These are phyloP conservation scores for Leptinotarsa haldemani DNA, from an alignment of 2,888 invertebrate species.

Conservation along the genomic window DNA sequence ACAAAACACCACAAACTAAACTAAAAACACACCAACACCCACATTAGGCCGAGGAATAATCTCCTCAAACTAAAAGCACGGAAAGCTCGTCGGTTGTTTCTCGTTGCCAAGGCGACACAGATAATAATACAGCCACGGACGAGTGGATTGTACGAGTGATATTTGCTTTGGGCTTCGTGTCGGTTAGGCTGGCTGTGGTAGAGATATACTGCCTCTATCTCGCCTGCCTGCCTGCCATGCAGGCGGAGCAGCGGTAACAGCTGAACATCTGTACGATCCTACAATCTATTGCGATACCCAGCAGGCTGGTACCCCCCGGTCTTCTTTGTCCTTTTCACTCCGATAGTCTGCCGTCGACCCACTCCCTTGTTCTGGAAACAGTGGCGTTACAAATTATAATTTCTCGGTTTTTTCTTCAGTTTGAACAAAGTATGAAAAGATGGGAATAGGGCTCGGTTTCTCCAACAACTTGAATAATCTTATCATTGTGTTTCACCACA, in stretches of 20 bases:
- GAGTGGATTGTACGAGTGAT: conserved; percentile 34
- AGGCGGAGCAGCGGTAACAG: conserved; percentile 49
- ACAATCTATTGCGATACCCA: conserved; percentile 52
- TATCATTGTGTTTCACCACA: too few relatives aligned
- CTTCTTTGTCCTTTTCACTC: conserved; percentile 50
- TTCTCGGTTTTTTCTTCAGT: background rate
- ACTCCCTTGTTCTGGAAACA: conserved; percentile 43
- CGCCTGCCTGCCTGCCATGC: conserved; percentile 34
- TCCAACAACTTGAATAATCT: too few relatives aligned
- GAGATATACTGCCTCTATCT: conserved; percentile 46
- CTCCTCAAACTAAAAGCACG: conserved; percentile 37
- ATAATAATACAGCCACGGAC: conserved; percentile 34
- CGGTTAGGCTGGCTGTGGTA: conserved; percentile 32
- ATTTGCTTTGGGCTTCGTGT: conserved; percentile 33
- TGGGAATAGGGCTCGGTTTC: background rate
- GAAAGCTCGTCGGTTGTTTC: conserved; percentile 23
- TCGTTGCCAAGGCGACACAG: conserved; percentile 47
- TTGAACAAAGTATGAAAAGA: background rate
- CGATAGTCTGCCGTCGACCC: conserved; percentile 47
- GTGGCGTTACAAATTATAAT: conserved; percentile 26
- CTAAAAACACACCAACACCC: conserved; percentile 33
- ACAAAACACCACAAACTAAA: conserved; percentile 27
- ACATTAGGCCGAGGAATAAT: conserved; percentile 31
- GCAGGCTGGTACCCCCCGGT: conserved; percentile 44
- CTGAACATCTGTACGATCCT: conserved; percentile 52